A percentile compares a stretch with the other conserved stretches of the same genome.
Evolutionary conservation across 2,888 invertebrate genomes (phyloP).

Genomic region (Lochmaea crataegi): DNA sequence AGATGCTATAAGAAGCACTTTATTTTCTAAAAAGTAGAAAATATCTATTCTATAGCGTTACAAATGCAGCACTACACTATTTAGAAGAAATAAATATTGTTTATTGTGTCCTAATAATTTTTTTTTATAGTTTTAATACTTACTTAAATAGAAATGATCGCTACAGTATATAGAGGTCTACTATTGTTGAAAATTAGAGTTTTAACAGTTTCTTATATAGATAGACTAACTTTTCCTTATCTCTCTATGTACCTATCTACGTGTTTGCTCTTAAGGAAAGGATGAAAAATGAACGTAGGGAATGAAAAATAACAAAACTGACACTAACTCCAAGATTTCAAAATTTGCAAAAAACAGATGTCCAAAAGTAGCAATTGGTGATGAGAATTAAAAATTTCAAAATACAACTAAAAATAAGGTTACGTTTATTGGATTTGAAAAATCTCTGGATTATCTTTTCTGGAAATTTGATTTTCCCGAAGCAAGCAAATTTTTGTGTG

Average conservation of each 20-base stretch:
- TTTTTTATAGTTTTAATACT: slow-evolving; percentile 25
- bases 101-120: slow-evolving; percentile 17
- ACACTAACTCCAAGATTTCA: neutral
- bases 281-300: slow-evolving; percentile 29
- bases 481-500: too few relatives aligned
- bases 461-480: too few relatives aligned
- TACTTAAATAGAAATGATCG: slow-evolving; percentile 29
- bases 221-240: slow-evolving; percentile 44
- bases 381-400: too few relatives aligned
- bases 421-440: too few relatives aligned
- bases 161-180: slow-evolving; percentile 32
- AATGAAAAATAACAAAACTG: neutral
- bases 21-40: slow-evolving; percentile 49
- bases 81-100: slow-evolving; percentile 33
- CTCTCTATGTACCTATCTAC: slow-evolving; percentile 65
- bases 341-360: neutral
- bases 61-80: slow-evolving; percentile 48
- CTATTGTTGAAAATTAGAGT: slow-evolving; percentile 31
- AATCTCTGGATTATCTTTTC: too few relatives aligned
- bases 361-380: neutral
- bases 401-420: too few relatives aligned
- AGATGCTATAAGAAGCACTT: slow-evolving; percentile 56
- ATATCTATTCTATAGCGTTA: slow-evolving; percentile 42
- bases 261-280: slow-evolving; percentile 57
- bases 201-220: slow-evolving; percentile 5